Conservation (phyloP, 2,888 invertebrate genomes). For the Sphaeridia pumilis region DNA sequence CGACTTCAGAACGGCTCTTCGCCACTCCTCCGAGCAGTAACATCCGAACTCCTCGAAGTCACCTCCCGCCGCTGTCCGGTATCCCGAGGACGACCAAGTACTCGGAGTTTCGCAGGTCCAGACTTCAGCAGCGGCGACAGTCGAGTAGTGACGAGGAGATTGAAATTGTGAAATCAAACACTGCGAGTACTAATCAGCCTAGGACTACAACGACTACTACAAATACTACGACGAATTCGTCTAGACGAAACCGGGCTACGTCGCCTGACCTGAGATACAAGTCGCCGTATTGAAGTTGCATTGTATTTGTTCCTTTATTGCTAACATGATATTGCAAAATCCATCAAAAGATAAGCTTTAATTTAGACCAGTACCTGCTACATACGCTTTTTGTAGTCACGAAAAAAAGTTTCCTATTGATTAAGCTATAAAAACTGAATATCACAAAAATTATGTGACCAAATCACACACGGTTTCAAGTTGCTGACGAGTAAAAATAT, state of each 20-base stretch:
- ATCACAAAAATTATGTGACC: no score
- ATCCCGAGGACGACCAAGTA: slow-evolving; percentile 32
- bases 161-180: slow-evolving; percentile 3
- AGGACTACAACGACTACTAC: no score
- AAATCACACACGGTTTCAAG: no score
- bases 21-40: slow-evolving; percentile 13
- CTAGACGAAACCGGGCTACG: slow-evolving; percentile 4
- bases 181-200: no score
- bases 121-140: slow-evolving; percentile 8
- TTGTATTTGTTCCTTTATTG: background rate
- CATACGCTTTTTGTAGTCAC: no score
- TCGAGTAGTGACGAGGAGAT: slow-evolving; percentile 29
- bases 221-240: background rate
- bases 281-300: slow-evolving; percentile 5
- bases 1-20: slow-evolving; percentile 9
- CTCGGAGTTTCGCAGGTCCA: slow-evolving; percentile 25
- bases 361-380: no score
- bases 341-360: no score
- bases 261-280: slow-evolving; percentile 11
- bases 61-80: slow-evolving; percentile 16
- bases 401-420: no score
- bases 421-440: no score
- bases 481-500: no score
- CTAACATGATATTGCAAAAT: no score
- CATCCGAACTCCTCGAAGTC: slow-evolving; percentile 7